Percentiles rank a stretch among this genome's conserved stretches.
Conservation (phyloP, 2,113 vertebrate genomes). For the Pseudorhombus dupliciocellatus region DNA sequence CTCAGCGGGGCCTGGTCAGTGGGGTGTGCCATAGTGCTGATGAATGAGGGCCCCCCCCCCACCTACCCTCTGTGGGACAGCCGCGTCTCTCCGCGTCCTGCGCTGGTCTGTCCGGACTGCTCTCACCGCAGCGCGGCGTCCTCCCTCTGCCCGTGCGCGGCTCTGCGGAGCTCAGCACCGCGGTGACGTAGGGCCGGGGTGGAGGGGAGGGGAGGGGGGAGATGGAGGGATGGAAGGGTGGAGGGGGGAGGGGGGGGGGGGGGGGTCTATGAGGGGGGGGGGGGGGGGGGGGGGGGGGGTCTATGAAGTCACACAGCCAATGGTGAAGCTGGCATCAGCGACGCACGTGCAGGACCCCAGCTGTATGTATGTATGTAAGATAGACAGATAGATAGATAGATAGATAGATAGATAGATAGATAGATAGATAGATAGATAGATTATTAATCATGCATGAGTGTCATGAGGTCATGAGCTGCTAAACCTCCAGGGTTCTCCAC, state of each 20-base stretch:
- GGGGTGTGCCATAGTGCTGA: conserved; percentile 78
- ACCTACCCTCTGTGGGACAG: conserved; percentile 11
- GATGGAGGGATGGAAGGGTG: too few relatives aligned
- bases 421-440: too few relatives aligned
- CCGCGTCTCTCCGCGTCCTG: conserved; percentile 51
- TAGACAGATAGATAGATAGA: too few relatives aligned
- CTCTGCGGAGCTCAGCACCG: conserved; percentile 47
- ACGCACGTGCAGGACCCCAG: conserved; percentile 29
- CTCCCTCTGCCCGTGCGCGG: conserved; percentile 1
- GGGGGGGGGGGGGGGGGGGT: conserved; percentile 47
- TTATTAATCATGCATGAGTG: too few relatives aligned
- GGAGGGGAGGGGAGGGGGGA: too few relatives aligned
- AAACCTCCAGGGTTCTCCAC: too few relatives aligned
- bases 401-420: too few relatives aligned
- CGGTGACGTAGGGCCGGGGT: conserved; percentile 36
- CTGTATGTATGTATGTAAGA: too few relatives aligned
- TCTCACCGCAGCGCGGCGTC: conserved; percentile 41
- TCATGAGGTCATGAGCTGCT: too few relatives aligned
- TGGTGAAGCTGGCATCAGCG: conserved; percentile 4
- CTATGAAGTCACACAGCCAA: conserved; percentile 40
- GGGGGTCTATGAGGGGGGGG: background rate
- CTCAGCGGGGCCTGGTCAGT: conserved; percentile 54
- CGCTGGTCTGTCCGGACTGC: conserved; percentile 29
- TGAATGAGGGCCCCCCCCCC: conserved; percentile 26
- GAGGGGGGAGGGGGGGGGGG: conserved; percentile 41